Evolutionary conservation across 2,797 vertebrate species (phyloP), one percentile per base, ranked within the genome.

Genomic region (Fundulus diaphanus): DNA sequence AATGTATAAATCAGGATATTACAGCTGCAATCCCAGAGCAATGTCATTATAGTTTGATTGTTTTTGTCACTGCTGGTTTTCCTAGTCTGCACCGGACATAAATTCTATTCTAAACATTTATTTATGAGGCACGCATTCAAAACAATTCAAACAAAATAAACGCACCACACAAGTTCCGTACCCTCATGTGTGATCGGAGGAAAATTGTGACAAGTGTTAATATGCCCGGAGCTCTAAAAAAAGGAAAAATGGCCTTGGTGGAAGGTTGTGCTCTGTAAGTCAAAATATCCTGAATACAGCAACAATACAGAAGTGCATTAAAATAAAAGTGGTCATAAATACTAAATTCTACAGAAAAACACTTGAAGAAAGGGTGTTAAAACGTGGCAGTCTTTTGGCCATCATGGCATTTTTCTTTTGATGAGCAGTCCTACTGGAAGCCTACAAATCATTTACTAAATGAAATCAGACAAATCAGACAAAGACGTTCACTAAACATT

Each of bases 191-290:
- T 52, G 71, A 56, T 74, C 48, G 75, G 46, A 24, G 69, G 42
- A 74, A 78, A 81, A 66, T 59, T 35, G 67, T 81, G 66, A 48
- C 77, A 81, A 61, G 52, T 80, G 66, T 87, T 81, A 72, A 81
- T 76, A 77, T 49, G 54, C 18, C 33, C 57, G 33, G 46, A 70
- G 31, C 33, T 40, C 24, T 40, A 22, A 37, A 35, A 66, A 66
- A n/a, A 48, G n/a, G 29, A 72, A 72, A 56, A 69, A 51, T 18
- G 68, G 48, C 5, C 6, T 37, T 27, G 24, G 33, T 27, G 7
- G 24, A 16, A 15, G 12, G 22, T 37, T 70, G 22, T 54, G 13
- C 24, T 52, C 33, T 37, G 24, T n/a, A 3, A 54, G 51, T 54
- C 13, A 27, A 51, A 54, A 22, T 27, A 12, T 52, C 37, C 20